Conservation (phyloP, 1,140 invertebrate genomes). For the Bombus soroeensis region DNA sequence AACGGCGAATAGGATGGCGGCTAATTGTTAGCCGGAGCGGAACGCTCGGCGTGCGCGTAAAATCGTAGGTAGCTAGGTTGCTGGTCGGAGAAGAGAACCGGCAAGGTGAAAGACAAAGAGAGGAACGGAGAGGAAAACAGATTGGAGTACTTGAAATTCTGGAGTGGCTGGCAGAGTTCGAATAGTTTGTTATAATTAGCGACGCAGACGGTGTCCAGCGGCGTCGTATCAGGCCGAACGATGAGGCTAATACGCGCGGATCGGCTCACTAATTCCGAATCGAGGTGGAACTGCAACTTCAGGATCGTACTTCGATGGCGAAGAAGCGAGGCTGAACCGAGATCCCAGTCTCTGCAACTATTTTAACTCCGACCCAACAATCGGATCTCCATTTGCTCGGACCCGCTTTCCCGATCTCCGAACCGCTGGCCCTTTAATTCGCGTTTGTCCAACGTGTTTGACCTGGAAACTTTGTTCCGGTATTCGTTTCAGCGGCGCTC, state of each 20-base stretch:
- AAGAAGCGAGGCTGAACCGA: neutral
- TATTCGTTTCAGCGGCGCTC: constrained; percentile 15
- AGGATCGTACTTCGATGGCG: constrained; percentile 6
- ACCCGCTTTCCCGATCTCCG: neutral
- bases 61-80: constrained; percentile 1
- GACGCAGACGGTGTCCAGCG: constrained; percentile 54
- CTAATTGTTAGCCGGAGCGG: constrained; percentile 36
- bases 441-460: constrained; percentile 38
- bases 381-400: constrained; percentile 39
- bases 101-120: neutral
- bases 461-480: constrained; percentile 40
- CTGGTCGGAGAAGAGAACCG: neutral
- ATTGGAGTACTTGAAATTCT: constrained; percentile 28
- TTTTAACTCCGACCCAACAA: constrained; percentile 50
- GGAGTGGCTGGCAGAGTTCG: constrained; percentile 42
- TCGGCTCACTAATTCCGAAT: constrained; percentile 60
- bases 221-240: constrained; percentile 41
- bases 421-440: constrained; percentile 10
- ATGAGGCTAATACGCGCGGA: constrained; percentile 57
- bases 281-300: constrained; percentile 50
- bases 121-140: neutral
- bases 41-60: constrained; percentile 15
- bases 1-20: constrained; percentile 1
- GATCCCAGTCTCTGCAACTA: neutral
- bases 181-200: constrained; percentile 71